A percentile compares a stretch with the other conserved stretches of the same genome.
Evolutionary conservation across 1,140 invertebrate species (phyloP).

Genomic region (Pogonomyrmex barbatus): DNA sequence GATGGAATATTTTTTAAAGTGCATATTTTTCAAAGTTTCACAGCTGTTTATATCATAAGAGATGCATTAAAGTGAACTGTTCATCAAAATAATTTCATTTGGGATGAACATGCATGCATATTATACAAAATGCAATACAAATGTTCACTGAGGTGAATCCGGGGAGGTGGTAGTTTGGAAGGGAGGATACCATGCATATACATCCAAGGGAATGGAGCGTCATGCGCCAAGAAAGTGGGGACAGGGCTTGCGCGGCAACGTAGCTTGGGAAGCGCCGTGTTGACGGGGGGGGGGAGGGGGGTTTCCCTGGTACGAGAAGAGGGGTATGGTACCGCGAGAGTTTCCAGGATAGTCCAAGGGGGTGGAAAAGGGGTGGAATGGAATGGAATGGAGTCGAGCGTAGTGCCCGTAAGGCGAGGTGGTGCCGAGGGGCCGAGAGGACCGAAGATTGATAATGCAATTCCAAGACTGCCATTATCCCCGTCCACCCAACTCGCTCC

Average conservation of each 20-base stretch:
- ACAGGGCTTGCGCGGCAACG: constrained; percentile 79
- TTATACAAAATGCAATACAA: constrained; percentile 85
- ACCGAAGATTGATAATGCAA: constrained; percentile 86
- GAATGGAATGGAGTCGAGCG: constrained; percentile 82
- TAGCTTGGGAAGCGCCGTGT: constrained; percentile 80
- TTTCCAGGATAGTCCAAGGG: constrained; percentile 72
- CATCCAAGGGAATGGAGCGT: constrained; percentile 77
- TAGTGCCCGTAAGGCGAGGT: constrained; percentile 76
- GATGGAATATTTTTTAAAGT: background rate
- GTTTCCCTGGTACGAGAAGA: constrained; percentile 64
- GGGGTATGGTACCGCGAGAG: constrained; percentile 69
- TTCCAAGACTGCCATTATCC: constrained; percentile 87
- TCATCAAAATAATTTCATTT: constrained; percentile 54
- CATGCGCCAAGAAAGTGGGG: constrained; percentile 77
- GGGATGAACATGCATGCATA: constrained; percentile 74
- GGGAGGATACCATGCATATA: constrained; percentile 79
- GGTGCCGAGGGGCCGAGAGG: constrained; percentile 77
- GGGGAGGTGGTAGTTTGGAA: constrained; percentile 63
- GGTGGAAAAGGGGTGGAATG: constrained; percentile 81
- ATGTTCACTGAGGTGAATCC: constrained; percentile 72
- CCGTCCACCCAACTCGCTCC: constrained; percentile 82
- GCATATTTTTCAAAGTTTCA: background rate
- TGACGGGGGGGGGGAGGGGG: constrained; percentile 75
- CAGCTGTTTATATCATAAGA: background rate
- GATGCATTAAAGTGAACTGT: constrained; percentile 14